Conservation (phyloP, 2,888 invertebrate species). For the Malacosoma neustria region DNA sequence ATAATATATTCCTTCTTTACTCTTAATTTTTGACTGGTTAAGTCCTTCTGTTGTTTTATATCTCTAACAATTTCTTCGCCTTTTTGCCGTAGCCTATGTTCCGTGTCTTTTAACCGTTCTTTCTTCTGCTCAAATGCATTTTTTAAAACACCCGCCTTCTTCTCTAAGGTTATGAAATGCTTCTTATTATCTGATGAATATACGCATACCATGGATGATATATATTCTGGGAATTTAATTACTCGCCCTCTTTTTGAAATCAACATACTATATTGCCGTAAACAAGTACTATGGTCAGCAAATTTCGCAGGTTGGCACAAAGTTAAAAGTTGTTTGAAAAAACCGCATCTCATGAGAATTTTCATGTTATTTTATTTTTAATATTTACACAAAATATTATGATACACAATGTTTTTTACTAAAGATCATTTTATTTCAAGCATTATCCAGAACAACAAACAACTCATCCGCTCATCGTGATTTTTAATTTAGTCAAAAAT, state of each 20-base stretch:
- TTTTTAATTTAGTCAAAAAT: too few relatives aligned
- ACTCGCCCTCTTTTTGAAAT: conserved; percentile 21
- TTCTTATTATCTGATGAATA: conserved; percentile 56
- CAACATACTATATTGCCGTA: conserved; percentile 23
- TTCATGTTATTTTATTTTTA: conserved; percentile 26
- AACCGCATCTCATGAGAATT: conserved; percentile 28
- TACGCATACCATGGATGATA: conserved; percentile 30
- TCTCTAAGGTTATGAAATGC: conserved; percentile 49
- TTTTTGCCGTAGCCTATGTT: conserved; percentile 60
- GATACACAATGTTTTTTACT: too few relatives aligned
- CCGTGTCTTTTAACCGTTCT: conserved; percentile 75
- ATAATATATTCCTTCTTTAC: conserved; percentile 78
- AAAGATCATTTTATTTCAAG: too few relatives aligned
- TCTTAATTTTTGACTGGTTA: conserved; percentile 59
- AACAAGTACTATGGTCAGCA: conserved; percentile 2
- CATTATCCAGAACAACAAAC: too few relatives aligned
- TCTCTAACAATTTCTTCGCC: conserved; percentile 60
- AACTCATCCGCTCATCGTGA: too few relatives aligned
- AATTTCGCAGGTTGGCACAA: neutral
- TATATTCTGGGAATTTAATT: conserved; percentile 22
- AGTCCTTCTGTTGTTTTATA: conserved; percentile 55
- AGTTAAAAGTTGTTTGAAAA: conserved; percentile 28
- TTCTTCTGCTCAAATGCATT: conserved; percentile 77
- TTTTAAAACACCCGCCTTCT: conserved; percentile 67
- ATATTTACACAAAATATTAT: neutral